These are phyloP conservation scores for Steatocranus sp. DNA, from an alignment of 2,797 vertebrate genomes.

Conservation along the genomic window DNA sequence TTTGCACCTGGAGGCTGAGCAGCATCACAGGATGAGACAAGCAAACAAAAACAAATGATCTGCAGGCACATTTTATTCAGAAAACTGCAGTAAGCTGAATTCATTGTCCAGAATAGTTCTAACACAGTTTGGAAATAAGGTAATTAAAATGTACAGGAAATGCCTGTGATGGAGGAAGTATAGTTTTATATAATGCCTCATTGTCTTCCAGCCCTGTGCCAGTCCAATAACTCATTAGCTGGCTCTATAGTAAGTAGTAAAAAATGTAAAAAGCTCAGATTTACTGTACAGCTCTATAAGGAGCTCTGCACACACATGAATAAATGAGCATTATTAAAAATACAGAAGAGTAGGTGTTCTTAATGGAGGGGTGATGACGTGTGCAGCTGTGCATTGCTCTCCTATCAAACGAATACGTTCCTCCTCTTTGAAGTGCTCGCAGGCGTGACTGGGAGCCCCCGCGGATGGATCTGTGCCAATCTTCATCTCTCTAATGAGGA, in stretches of 20 bases:
- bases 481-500: constrained; percentile 27
- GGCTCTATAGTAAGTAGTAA: constrained; percentile 26
- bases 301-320: constrained; percentile 32
- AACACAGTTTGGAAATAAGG: neutral
- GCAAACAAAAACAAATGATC: neutral
- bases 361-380: neutral
- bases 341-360: constrained; percentile 20
- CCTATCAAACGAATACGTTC: constrained; percentile 4
- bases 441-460: neutral
- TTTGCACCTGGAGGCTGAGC: neutral
- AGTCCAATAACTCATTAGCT: constrained; percentile 54
- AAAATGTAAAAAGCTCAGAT: constrained; percentile 20
- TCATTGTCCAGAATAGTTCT: neutral
- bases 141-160: neutral
- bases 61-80: neutral
- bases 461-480: constrained; percentile 36
- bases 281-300: constrained; percentile 34
- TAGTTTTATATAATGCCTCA: constrained; percentile 28
- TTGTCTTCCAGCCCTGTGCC: constrained; percentile 1
- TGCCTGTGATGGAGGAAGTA: neutral
- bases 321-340: constrained; percentile 46
- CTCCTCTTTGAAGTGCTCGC: constrained; percentile 10
- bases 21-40: neutral
- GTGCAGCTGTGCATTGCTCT: neutral
- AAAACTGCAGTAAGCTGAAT: neutral